Conservation (phyloP, 2,113 vertebrate genomes). For the Aythya baeri region DNA sequence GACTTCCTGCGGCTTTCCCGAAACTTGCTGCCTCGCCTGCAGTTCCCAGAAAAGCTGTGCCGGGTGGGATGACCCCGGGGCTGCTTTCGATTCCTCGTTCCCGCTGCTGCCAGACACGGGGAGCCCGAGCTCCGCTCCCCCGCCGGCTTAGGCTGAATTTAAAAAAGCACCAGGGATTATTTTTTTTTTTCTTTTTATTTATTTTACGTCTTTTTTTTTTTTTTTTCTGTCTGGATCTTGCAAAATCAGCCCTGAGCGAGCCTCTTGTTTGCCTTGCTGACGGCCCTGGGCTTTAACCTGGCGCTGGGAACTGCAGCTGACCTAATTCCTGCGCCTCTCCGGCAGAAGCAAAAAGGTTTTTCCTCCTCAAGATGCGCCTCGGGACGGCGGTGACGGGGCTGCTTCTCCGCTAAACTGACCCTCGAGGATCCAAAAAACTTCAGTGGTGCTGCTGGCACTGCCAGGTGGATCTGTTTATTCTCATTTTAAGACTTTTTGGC, state of each 20-base stretch:
- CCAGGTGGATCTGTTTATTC: accelerated
- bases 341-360: background rate
- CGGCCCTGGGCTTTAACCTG: accelerated
- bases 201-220: background rate
- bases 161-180: background rate
- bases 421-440: background rate
- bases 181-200: background rate
- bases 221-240: conserved; percentile 22
- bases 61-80: background rate
- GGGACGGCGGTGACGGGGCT: background rate
- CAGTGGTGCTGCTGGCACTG: accelerated
- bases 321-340: background rate
- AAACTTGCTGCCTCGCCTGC: background rate
- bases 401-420: background rate
- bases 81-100: background rate
- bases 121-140: background rate
- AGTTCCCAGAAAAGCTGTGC: background rate
- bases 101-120: background rate
- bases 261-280: background rate
- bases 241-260: conserved; percentile 25
- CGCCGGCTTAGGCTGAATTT: background rate
- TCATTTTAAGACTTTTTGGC: background rate
- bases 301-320: background rate
- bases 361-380: background rate
- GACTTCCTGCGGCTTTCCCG: background rate